Evolutionary conservation across 2,797 vertebrate species (phyloP).

Genomic region (Fistularia tabacaria): DNA sequence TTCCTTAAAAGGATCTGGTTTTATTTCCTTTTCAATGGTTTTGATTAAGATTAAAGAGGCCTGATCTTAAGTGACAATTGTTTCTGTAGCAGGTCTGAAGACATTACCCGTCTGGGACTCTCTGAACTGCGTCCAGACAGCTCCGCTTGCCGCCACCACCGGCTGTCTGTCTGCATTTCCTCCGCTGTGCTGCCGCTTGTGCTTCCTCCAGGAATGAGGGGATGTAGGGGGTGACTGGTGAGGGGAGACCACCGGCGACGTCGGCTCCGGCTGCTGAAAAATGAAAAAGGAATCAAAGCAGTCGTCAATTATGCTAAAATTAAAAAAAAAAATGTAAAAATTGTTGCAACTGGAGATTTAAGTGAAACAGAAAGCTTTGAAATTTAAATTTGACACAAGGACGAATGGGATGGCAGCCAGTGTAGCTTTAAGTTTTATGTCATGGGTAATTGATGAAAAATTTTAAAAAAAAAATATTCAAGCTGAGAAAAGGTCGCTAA

Average conservation of each 20-base stretch:
- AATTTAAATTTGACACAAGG: too few relatives aligned
- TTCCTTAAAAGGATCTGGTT: too few relatives aligned
- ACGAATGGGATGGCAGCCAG: too few relatives aligned
- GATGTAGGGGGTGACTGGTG: slow-evolving; percentile 94
- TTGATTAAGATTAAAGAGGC: too few relatives aligned
- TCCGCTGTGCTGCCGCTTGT: slow-evolving; percentile 91
- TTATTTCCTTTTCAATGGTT: too few relatives aligned
- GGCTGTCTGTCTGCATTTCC: slow-evolving; percentile 85
- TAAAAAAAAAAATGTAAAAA: too few relatives aligned
- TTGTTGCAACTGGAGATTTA: too few relatives aligned
- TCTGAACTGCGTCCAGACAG: slow-evolving; percentile 90
- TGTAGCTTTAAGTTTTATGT: too few relatives aligned
- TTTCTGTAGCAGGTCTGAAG: not conserved
- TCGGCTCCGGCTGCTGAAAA: slow-evolving; percentile 79
- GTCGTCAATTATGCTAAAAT: too few relatives aligned
- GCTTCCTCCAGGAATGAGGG: slow-evolving; percentile 93
- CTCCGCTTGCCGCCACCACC: slow-evolving; percentile 77
- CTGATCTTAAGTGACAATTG: too few relatives aligned
- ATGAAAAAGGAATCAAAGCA: not conserved
- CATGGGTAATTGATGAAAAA: too few relatives aligned
- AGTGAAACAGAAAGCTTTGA: too few relatives aligned
- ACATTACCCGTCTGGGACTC: slow-evolving; percentile 86
- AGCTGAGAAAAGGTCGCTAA: not conserved
- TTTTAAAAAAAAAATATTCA: not conserved
- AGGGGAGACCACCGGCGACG: slow-evolving; percentile 94